Percentiles rank a stretch among this genome's conserved stretches.
These are phyloP conservation scores for Condylostylus longicornis DNA, from an alignment of 1,140 invertebrate species.

Conservation along the genomic window DNA sequence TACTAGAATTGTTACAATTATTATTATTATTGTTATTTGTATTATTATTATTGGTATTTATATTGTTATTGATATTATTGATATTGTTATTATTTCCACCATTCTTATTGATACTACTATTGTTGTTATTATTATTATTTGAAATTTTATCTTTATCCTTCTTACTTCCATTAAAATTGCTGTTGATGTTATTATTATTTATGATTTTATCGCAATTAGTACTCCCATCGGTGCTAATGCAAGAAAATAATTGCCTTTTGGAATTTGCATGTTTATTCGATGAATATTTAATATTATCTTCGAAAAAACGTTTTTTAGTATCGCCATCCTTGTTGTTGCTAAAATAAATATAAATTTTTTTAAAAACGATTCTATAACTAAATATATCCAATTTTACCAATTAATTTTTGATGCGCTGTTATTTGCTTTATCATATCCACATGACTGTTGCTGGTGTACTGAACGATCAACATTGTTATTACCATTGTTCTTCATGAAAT, in stretches of 20 bases:
- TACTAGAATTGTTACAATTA: slow-evolving; percentile 4
- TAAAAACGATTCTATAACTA: no score
- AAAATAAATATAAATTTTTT: no score
- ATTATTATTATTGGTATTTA: slow-evolving; percentile 1
- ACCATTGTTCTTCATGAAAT: background rate
- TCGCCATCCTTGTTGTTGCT: background rate
- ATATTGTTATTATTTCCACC: slow-evolving; percentile 1
- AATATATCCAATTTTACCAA: no score
- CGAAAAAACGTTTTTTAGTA: background rate
- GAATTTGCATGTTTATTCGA: background rate
- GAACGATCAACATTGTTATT: no score
- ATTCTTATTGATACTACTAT: slow-evolving; percentile 14
- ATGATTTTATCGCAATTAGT: background rate
- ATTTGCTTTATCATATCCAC: no score
- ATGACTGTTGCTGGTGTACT: no score
- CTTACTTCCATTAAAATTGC: no score
- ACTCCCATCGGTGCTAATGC: background rate
- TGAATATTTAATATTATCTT: background rate
- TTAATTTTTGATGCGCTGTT: no score
- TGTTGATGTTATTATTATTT: background rate
- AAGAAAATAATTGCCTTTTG: background rate
- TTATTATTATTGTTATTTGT: slow-evolving; percentile 12
- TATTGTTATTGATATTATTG: slow-evolving; percentile 4
- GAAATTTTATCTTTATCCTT: slow-evolving; percentile 14
- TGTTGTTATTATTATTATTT: slow-evolving; percentile 7